Percentiles rank a stretch among this genome's conserved stretches.
phyloP scores from a whole-genome alignment of 2,797 vertebrate genomes.

The Dipus sagitta region DNA sequence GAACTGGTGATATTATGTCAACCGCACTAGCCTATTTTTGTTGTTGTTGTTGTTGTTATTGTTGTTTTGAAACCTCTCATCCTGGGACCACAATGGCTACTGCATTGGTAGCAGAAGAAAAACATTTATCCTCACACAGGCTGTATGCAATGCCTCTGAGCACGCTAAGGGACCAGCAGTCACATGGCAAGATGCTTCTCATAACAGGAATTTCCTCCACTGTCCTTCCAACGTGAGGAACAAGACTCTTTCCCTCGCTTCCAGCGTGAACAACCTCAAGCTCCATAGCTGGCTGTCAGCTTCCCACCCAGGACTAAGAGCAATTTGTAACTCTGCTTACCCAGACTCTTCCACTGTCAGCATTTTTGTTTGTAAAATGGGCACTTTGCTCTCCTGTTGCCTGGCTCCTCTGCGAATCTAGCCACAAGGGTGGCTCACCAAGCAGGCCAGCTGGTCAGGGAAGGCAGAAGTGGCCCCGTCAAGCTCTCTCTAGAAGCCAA shows the following conservation, averaged over 20 bases:
- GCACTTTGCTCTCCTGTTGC: slow-evolving; percentile 72
- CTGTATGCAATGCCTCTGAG: slow-evolving; percentile 78
- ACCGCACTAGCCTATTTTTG: not conserved
- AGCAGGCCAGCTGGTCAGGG: slow-evolving; percentile 79
- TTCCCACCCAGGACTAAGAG: slow-evolving; percentile 59
- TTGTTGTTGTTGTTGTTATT: too few relatives aligned
- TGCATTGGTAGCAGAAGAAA: slow-evolving; percentile 75
- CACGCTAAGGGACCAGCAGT: slow-evolving; percentile 83
- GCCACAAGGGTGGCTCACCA: slow-evolving; percentile 13
- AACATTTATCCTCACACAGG: slow-evolving; percentile 84
- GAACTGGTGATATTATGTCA: not conserved
- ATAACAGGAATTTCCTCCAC: slow-evolving; percentile 85
- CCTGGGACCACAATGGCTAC: slow-evolving; percentile 70
- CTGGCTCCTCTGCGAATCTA: slow-evolving; percentile 75
- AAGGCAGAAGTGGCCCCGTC: slow-evolving; percentile 60
- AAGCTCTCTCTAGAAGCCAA: slow-evolving; percentile 68
- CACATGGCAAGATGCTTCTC: slow-evolving; percentile 83
- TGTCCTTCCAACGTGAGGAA: slow-evolving; percentile 70
- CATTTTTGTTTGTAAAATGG: slow-evolving; percentile 63
- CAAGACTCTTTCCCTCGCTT: slow-evolving; percentile 78
- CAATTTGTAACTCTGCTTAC: slow-evolving; percentile 49
- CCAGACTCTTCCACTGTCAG: not conserved
- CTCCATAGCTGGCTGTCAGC: slow-evolving; percentile 60
- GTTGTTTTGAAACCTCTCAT: slow-evolving; percentile 64
- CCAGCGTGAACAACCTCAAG: slow-evolving; percentile 37